Percentiles rank a stretch among this genome's conserved stretches.
Evolutionary conservation across 2,888 invertebrate genomes (phyloP).

Genomic region (Melanostoma scalare): DNA sequence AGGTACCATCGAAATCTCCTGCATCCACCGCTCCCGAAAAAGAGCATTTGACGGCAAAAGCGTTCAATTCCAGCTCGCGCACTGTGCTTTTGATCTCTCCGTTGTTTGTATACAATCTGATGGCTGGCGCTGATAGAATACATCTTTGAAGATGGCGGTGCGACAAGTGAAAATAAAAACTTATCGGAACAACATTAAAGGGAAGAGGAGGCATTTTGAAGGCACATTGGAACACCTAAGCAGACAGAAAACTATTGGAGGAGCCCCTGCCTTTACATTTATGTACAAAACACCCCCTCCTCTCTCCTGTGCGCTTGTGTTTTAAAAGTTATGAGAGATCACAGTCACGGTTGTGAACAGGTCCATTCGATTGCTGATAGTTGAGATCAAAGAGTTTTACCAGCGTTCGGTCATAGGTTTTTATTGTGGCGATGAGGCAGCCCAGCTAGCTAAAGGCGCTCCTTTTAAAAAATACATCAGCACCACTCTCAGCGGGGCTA

Average conservation of each 20-base stretch:
- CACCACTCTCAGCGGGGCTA: slow-evolving; percentile 35
- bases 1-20: slow-evolving; percentile 56
- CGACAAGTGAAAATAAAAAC: slow-evolving; percentile 68
- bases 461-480: slow-evolving; percentile 23
- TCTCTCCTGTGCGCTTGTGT: background rate
- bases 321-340: slow-evolving; percentile 69
- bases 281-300: too few species aligned
- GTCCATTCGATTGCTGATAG: slow-evolving; percentile 63
- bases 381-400: slow-evolving; percentile 69
- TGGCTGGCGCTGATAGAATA: slow-evolving; percentile 81
- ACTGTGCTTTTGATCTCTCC: slow-evolving; percentile 80
- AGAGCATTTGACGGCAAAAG: slow-evolving; percentile 69
- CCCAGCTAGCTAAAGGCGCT: slow-evolving; percentile 31
- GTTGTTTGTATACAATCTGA: slow-evolving; percentile 82
- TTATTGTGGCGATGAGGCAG: slow-evolving; percentile 53
- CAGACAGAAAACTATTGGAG: background rate
- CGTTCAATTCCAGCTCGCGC: slow-evolving; percentile 37
- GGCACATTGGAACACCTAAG: slow-evolving; percentile 13
- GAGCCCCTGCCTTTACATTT: background rate
- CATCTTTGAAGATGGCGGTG: slow-evolving; percentile 69
- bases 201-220: background rate
- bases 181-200: slow-evolving; percentile 41
- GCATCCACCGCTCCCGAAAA: slow-evolving; percentile 29
- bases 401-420: slow-evolving; percentile 66
- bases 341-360: slow-evolving; percentile 69